These are phyloP conservation scores for Synanceia verrucosa DNA, from an alignment of 2,797 vertebrate genomes.

Conservation along the genomic window DNA sequence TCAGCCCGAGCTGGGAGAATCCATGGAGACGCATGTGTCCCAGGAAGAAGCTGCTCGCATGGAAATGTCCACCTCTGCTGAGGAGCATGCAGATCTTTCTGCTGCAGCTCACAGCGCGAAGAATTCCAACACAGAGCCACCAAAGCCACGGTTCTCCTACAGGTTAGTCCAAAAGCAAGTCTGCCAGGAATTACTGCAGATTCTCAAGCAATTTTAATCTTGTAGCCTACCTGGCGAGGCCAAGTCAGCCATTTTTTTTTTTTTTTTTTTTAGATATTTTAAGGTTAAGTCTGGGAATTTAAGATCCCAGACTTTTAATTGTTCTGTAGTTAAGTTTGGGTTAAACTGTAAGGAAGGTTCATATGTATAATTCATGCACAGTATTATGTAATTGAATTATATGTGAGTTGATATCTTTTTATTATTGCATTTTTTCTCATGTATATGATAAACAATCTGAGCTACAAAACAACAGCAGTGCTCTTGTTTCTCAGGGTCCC, in stretches of 20 bases:
- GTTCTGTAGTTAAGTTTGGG: neutral
- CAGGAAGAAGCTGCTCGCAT: constrained; percentile 33
- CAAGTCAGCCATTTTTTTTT: neutral
- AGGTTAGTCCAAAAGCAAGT: constrained; percentile 67
- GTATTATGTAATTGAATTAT: neutral
- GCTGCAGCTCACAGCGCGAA: neutral
- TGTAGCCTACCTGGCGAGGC: neutral
- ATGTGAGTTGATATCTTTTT: neutral
- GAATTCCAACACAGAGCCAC: constrained; percentile 2
- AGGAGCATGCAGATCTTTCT: constrained; percentile 2
- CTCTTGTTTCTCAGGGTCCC: constrained; percentile 79
- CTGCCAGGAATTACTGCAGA: neutral
- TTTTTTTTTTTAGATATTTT: neutral
- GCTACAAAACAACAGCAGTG: neutral
- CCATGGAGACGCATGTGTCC: constrained; percentile 74
- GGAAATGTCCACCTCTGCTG: neutral
- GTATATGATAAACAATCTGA: neutral
- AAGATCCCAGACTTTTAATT: neutral
- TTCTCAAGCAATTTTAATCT: neutral
- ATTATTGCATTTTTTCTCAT: neutral
- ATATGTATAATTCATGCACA: neutral
- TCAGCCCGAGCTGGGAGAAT: constrained; percentile 64
- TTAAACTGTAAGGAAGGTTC: neutral
- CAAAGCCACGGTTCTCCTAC: constrained; percentile 76
- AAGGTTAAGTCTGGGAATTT: neutral